Conservation (phyloP, 2,888 invertebrate genomes). For the Phalera bucephala region DNA sequence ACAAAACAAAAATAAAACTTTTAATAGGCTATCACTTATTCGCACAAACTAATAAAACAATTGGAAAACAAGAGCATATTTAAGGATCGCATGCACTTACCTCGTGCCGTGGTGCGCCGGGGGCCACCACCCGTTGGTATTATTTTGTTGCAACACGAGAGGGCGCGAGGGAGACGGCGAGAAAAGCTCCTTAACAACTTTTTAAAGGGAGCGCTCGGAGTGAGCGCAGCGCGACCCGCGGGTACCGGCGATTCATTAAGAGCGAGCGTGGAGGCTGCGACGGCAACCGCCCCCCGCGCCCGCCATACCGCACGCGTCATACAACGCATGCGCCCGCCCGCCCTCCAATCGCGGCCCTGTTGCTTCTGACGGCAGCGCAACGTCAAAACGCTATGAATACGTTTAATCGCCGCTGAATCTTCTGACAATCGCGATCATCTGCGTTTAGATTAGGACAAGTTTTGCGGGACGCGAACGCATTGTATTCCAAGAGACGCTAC, state of each 20-base stretch:
- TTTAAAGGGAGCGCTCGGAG: conserved; percentile 63
- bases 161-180: conserved; percentile 72
- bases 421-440: conserved; percentile 67
- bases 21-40: conserved; percentile 4
- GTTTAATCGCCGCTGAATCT: conserved; percentile 70
- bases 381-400: conserved; percentile 78
- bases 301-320: conserved; percentile 22
- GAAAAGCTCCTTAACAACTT: conserved; percentile 65
- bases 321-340: conserved; percentile 58
- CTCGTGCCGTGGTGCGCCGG: conserved; percentile 45
- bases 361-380: conserved; percentile 74
- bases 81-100: conserved; percentile 41
- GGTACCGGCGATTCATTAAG: conserved; percentile 80
- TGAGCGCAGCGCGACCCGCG: conserved; percentile 76
- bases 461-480: conserved; percentile 48
- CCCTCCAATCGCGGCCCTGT: conserved; percentile 75
- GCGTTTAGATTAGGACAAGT: conserved; percentile 62
- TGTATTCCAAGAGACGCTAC: conserved; percentile 40
- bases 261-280: conserved; percentile 74
- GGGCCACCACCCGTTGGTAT: conserved; percentile 48
- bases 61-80: conserved; percentile 26
- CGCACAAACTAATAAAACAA: conserved; percentile 22
- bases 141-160: conserved; percentile 59
- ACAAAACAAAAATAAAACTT: neutral
- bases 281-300: conserved; percentile 51